Base-by-base conservation (phyloP, 1,140 invertebrate species). In the Acyrthosiphon pisum region DNA sequence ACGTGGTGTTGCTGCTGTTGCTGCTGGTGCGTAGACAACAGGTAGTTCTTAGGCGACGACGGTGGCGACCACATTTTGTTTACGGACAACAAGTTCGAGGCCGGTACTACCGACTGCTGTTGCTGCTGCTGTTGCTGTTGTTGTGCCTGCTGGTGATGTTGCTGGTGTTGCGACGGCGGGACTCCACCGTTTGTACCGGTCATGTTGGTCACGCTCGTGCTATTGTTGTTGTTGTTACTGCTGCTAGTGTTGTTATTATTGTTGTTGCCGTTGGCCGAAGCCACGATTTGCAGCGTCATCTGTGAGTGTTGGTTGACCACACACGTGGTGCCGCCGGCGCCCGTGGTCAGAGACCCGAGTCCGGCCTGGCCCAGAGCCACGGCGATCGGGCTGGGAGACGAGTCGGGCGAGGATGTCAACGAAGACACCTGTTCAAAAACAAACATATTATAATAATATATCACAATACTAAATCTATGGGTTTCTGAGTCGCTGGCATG, bases 401-500 rank as follows among this genome's bases (percentile, higher is more conserved):
- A 98, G 95, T 98, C 98, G 35, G 98, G 98, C 89, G 97, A 98
- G 84, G 98, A 98, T 90, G 98, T 99, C 93, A 98, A 96, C 94
- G 98, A 98, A 94, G 98, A 99, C 94, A 97, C 96, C 95, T 93
- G 35, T 53, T 41, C 30, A 22, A 91, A 9, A 86, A 86, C 60
- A 76, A 44, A 46, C 26, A n/a, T 11, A 44, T 30, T 86, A 41
- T 84, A 11, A 84, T 41, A 84, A 84, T n/a, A 84, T 9, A 41
- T 7, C 20, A 20, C 60, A 30, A 14, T n/a, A 76, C 2, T n/a
- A 18, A n/a, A n/a, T n/a, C 37, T 26, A 83, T 8, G 20, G 3
- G 30, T 84, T 26, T 84, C 83, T 37, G 9, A 3, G 41, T 84
- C 68, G n/a, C 1, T 20, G 50, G 14, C 50, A 53, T 53, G 22